phyloP scores from a whole-genome alignment of 2,113 vertebrate genomes.

The Cyprinodon tularosa region DNA sequence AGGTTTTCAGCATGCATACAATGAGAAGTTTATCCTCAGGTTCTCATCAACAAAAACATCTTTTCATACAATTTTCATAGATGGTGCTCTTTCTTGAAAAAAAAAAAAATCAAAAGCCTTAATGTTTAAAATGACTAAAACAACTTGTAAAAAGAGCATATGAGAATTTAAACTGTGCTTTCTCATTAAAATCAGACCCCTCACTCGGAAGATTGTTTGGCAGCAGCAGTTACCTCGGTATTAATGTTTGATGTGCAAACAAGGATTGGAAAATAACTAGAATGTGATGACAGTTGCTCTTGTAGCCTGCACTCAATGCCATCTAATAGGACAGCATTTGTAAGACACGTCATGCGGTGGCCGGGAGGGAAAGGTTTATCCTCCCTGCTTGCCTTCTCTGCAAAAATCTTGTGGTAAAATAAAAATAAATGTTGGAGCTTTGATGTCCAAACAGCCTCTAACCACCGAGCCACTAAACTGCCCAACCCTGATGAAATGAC shows the following conservation, averaged over 20 bases:
- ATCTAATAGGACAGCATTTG: slow-evolving; percentile 24
- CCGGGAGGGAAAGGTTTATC: slow-evolving; percentile 47
- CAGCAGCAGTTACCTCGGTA: not conserved
- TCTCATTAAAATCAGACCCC: not conserved
- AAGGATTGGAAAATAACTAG: not conserved
- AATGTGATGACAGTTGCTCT: not conserved
- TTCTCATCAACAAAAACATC: not conserved
- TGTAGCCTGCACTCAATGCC: not conserved
- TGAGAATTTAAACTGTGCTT: not conserved
- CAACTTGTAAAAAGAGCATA: not conserved
- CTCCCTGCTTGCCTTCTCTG: slow-evolving; percentile 44
- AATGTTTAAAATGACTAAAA: not conserved
- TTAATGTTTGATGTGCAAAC: not conserved
- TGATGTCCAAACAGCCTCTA: slow-evolving; percentile 64
- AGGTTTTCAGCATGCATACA: no score
- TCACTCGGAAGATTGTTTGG: not conserved
- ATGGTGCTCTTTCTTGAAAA: no score
- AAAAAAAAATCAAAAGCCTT: not conserved
- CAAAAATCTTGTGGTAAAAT: slow-evolving; percentile 49
- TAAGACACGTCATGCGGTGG: slow-evolving; percentile 30
- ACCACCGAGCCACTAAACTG: slow-evolving; percentile 41
- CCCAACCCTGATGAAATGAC: slow-evolving; percentile 51
- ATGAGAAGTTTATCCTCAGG: not conserved
- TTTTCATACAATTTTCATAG: not conserved
- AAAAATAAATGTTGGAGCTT: slow-evolving; percentile 48